These are phyloP conservation scores for Chamaetylas fuelleborni DNA, from an alignment of 2,113 vertebrate species.

Conservation along the genomic window DNA sequence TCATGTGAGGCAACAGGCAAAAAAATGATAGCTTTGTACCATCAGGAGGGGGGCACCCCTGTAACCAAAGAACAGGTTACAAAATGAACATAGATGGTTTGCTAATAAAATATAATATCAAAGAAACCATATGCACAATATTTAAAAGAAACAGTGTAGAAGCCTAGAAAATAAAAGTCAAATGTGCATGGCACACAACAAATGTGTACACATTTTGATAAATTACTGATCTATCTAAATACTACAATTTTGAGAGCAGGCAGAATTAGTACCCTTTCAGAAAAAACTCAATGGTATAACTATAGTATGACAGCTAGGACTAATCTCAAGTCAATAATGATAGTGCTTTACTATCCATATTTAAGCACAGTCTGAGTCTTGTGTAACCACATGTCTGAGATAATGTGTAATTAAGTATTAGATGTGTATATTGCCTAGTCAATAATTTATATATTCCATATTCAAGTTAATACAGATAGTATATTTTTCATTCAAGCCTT, in stretches of 20 bases:
- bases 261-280: background rate
- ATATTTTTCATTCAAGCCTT: background rate
- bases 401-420: background rate
- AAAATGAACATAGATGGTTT: background rate
- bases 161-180: background rate
- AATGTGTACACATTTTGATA: background rate
- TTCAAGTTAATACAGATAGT: background rate
- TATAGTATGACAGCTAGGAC: background rate
- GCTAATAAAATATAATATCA: background rate
- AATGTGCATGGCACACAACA: background rate
- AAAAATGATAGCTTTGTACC: background rate
- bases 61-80: background rate
- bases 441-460: background rate
- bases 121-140: background rate
- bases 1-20: background rate
- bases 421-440: background rate
- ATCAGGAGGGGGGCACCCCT: background rate
- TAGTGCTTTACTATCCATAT: background rate
- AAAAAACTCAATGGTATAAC: background rate
- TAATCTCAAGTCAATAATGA: background rate
- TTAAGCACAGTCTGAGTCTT: background rate
- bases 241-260: background rate
- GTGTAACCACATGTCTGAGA: background rate
- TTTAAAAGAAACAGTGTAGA: background rate
- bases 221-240: background rate